Percentiles rank a stretch among this genome's conserved stretches.
Evolutionary conservation across 2,113 vertebrate species (phyloP).

Genomic region (Chionis minor): DNA sequence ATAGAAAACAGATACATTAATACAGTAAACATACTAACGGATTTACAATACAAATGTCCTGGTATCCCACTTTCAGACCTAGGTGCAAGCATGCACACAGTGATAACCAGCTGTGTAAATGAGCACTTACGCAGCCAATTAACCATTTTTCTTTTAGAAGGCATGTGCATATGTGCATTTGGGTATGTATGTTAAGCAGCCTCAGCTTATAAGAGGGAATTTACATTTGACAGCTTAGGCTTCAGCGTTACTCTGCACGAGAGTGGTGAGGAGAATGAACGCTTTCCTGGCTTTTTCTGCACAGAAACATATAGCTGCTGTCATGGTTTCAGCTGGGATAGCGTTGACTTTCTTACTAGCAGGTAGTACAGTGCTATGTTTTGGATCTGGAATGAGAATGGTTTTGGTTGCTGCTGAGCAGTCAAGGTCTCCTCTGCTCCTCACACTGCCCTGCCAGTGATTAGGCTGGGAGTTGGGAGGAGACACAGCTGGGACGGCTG

Average conservation of each 20-base stretch:
- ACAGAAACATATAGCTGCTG: not conserved
- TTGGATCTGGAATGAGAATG: not conserved
- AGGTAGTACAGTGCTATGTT: not conserved
- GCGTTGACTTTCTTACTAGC: not conserved
- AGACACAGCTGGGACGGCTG: not conserved
- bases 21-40: not conserved
- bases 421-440: not conserved
- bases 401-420: not conserved
- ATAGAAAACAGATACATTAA: not conserved
- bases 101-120: not conserved
- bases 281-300: not conserved
- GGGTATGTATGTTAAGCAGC: not conserved
- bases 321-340: not conserved
- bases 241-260: not conserved
- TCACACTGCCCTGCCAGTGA: not conserved
- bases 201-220: not conserved
- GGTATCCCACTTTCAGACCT: not conserved
- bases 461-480: not conserved
- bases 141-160: not conserved
- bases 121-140: not conserved
- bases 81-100: not conserved
- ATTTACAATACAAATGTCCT: not conserved
- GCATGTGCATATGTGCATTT: not conserved
- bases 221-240: not conserved
- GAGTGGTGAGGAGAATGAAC: not conserved